Evolutionary conservation across 2,888 invertebrate genomes (phyloP).

Genomic region (Ariolimax columbianus): DNA sequence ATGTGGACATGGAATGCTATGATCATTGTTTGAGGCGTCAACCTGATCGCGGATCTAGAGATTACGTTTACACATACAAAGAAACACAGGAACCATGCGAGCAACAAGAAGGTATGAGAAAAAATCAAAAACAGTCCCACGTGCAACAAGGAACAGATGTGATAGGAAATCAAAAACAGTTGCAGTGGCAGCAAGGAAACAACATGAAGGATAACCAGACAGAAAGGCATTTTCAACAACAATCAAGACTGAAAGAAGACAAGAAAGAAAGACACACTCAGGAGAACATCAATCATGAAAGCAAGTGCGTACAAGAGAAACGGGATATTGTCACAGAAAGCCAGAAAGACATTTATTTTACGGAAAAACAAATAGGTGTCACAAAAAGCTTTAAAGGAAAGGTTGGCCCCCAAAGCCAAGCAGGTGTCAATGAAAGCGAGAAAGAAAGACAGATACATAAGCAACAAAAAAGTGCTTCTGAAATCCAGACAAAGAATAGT

Average conservation of each 20-base stretch:
- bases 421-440: not conserved
- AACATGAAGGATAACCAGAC: not conserved
- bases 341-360: no score
- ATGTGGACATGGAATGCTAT: not conserved
- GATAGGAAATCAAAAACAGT: no score
- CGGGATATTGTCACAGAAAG: no score
- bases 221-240: not conserved
- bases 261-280: no score
- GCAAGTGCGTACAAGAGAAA: no score
- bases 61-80: not conserved
- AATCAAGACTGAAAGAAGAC: no score
- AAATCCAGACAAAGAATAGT: no score
- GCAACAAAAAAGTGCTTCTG: not conserved
- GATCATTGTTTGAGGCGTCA: not conserved
- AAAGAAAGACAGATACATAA: not conserved
- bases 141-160: no score
- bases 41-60: not conserved
- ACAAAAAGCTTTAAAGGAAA: no score
- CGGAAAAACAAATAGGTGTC: not conserved
- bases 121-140: not conserved
- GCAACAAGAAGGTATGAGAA: not conserved
- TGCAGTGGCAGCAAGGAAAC: not conserved
- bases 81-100: not conserved
- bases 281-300: no score
- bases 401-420: not conserved